phyloP scores from a whole-genome alignment of 2,888 invertebrate species.

The Agriopis marginaria region DNA sequence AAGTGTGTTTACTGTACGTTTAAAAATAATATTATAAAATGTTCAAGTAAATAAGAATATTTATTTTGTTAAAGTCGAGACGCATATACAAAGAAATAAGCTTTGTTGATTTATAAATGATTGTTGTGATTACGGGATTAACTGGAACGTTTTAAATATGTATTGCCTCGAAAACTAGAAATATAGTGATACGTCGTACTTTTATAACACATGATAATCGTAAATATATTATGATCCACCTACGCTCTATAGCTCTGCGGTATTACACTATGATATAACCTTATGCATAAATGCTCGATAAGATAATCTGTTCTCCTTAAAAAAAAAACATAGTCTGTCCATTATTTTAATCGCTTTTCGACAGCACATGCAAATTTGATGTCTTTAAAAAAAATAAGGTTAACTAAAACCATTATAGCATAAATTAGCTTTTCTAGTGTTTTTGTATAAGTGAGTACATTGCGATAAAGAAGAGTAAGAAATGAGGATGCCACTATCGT shows the following conservation, averaged over 20 bases:
- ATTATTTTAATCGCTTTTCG: too few species aligned
- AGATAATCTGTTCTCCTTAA: too few species aligned
- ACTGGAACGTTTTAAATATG: slow-evolving; percentile 56
- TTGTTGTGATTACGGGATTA: slow-evolving; percentile 63
- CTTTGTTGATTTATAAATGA: slow-evolving; percentile 53
- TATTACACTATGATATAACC: slow-evolving; percentile 42
- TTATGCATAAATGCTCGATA: slow-evolving; percentile 17
- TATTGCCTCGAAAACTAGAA: slow-evolving; percentile 45
- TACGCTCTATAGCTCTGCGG: slow-evolving; percentile 20
- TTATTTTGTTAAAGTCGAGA: slow-evolving; percentile 41
- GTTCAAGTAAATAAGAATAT: slow-evolving; percentile 40
- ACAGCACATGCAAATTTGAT: too few species aligned
- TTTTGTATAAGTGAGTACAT: too few species aligned
- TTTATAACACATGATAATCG: slow-evolving; percentile 12
- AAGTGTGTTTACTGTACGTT: slow-evolving; percentile 52
- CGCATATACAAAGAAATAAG: slow-evolving; percentile 60
- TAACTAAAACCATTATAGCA: too few species aligned
- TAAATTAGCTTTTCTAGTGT: too few species aligned
- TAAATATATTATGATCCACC: slow-evolving; percentile 21
- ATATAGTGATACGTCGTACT: slow-evolving; percentile 8
- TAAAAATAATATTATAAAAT: slow-evolving; percentile 33
- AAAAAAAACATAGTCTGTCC: too few species aligned
- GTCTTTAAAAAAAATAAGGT: too few species aligned
- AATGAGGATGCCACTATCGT: too few species aligned
- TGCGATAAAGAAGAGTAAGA: too few species aligned